These are phyloP conservation scores for Antennarius maculatus DNA, from an alignment of 2,797 vertebrate genomes.

Conservation along the genomic window DNA sequence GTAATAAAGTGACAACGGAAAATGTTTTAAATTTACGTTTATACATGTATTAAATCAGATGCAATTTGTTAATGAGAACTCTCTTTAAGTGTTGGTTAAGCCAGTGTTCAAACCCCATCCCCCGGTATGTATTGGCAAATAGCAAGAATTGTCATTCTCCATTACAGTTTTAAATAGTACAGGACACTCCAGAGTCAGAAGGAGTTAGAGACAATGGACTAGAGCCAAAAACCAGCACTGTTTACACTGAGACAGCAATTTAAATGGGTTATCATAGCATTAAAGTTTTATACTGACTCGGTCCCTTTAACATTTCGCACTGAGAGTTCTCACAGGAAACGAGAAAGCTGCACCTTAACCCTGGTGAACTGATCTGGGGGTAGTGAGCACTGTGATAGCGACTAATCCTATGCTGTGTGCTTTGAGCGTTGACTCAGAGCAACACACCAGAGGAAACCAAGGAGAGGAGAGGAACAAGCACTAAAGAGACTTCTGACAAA, in stretches of 20 bases:
- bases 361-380: slow-evolving; percentile 71
- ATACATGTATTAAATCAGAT: neutral
- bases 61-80: neutral
- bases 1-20: neutral
- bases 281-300: slow-evolving; percentile 62
- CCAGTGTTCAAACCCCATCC: too few relatives aligned
- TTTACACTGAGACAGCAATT: slow-evolving; percentile 67
- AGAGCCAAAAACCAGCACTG: slow-evolving; percentile 33
- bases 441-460: slow-evolving; percentile 63
- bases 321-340: slow-evolving; percentile 58
- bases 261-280: slow-evolving; percentile 74
- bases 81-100: slow-evolving; percentile 8
- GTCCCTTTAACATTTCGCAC: slow-evolving; percentile 60
- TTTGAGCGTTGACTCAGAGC: slow-evolving; percentile 61
- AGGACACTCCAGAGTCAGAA: slow-evolving; percentile 18
- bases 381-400: slow-evolving; percentile 69
- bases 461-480: slow-evolving; percentile 60
- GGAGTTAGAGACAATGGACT: slow-evolving; percentile 31
- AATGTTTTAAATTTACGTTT: neutral
- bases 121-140: slow-evolving; percentile 19
- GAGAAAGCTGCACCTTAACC: slow-evolving; percentile 75
- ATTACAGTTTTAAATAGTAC: slow-evolving; percentile 30
- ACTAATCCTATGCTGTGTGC: slow-evolving; percentile 71
- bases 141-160: slow-evolving; percentile 16
- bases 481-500: slow-evolving; percentile 70